These are phyloP conservation scores for Gymnothorax reevesii DNA, from an alignment of 2,797 vertebrate species.

Conservation along the genomic window DNA sequence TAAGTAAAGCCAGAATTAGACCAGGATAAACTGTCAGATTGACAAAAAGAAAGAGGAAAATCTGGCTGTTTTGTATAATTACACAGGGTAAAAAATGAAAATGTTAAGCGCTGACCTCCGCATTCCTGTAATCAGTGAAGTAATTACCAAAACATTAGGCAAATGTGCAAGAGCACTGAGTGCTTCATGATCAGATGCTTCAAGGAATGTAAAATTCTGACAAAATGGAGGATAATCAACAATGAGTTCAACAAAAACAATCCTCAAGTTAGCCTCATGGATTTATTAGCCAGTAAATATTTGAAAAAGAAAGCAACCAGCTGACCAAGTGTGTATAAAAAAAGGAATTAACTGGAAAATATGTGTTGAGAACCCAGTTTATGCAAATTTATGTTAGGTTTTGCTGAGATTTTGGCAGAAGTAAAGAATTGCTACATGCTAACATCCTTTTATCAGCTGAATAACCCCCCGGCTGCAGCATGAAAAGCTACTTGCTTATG, in stretches of 20 bases:
- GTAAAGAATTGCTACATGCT: slow-evolving; percentile 56
- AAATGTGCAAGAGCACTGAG: not conserved
- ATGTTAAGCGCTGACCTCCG: not conserved
- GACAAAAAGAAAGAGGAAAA: not conserved
- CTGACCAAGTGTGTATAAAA: not conserved
- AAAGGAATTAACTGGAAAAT: slow-evolving; percentile 5
- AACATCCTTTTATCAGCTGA: slow-evolving; percentile 45
- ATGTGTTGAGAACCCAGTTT: slow-evolving; percentile 45
- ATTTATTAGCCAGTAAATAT: not conserved
- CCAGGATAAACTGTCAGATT: not conserved
- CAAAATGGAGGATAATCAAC: not conserved
- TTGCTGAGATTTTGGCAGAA: slow-evolving; percentile 44
- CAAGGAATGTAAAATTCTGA: not conserved
- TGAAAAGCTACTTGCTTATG: slow-evolving; percentile 49
- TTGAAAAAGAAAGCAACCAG: not conserved
- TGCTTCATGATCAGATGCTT: not conserved
- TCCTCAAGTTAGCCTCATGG: not conserved
- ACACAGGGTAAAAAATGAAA: not conserved
- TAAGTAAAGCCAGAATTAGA: not conserved
- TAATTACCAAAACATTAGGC: not conserved
- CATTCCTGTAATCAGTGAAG: not conserved
- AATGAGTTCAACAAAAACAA: not conserved
- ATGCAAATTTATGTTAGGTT: slow-evolving; percentile 31
- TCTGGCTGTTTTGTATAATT: not conserved
- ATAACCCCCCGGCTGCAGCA: slow-evolving; percentile 50